These are phyloP conservation scores for Rhegmatorhina hoffmannsi DNA, from an alignment of 2,113 vertebrate species.

Conservation along the genomic window DNA sequence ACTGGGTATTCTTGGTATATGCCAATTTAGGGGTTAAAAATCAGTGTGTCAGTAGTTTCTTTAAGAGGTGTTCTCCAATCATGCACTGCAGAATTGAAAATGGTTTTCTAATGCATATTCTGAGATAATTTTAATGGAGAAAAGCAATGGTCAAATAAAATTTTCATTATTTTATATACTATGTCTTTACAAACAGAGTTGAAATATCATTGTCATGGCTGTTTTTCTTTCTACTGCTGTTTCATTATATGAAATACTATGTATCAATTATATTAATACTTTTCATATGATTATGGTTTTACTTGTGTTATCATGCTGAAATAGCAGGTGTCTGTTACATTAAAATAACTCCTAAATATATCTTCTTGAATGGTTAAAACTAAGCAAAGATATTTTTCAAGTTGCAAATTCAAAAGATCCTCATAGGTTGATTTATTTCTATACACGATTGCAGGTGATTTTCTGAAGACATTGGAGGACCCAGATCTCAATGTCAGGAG, in stretches of 20 bases:
- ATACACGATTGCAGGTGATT: conserved; percentile 84
- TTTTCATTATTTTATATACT: background rate
- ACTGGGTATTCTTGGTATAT: background rate
- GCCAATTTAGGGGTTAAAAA: background rate
- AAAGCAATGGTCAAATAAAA: background rate
- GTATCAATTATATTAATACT: background rate
- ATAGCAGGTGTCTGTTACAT: background rate
- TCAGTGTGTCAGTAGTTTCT: background rate
- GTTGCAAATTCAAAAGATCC: background rate
- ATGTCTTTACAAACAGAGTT: background rate
- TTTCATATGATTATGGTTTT: background rate
- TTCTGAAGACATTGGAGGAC: conserved; percentile 96
- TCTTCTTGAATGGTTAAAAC: background rate
- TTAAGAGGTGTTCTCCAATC: background rate
- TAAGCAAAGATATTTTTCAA: background rate
- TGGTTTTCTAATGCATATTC: background rate
- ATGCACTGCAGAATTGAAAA: background rate
- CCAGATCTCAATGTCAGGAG: conserved; percentile 97
- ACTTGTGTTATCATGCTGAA: background rate
- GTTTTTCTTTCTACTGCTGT: background rate
- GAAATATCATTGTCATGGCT: background rate
- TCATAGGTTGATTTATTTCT: background rate
- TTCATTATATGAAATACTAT: background rate
- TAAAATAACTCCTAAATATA: background rate
- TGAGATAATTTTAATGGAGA: background rate